Evolutionary conservation across 2,113 vertebrate genomes (phyloP), one percentile per base, ranked within the genome.

Genomic region (Nansenia antarctica): DNA sequence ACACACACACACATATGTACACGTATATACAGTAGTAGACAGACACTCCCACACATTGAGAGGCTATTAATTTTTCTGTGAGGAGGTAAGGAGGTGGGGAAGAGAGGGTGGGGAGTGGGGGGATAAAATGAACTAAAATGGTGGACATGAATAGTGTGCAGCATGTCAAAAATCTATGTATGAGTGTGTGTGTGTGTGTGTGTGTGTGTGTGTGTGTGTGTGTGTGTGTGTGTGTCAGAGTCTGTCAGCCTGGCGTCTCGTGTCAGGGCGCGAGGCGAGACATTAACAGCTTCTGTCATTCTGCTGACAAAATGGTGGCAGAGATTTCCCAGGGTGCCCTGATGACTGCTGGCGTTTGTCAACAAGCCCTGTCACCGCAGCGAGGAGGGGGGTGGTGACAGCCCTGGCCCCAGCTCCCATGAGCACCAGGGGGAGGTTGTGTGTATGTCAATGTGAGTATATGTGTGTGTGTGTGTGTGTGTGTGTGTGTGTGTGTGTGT

Each of bases 321-420:
- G 96, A 96, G 95, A 96, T 98, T 96, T 98, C 96, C 96, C 97
- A 96, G 94, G 97, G 95, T 96, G 94, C 96, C 81, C 93, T 95
- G 95, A 98, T 98, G 96, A 98, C 97, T 98, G 95, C 97, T 98
- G 97, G 96, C 96, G 95, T 99, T 99, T 98, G 96, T 99, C 96
- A 99, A 98, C 97, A 98, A 93, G 96, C 96, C 94, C 96, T 98
- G 97, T 98, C 97, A 98, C 87, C 65, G 91, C 92, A 71, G 94
- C 92, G 93, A 94, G 93, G 94, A 94, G 93, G 95, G 94, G 93
- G 91, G 91, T 94, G 92, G 94, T 98, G 96, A 97, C 96, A 98
- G 96, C 94, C 95, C 94, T 93, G 93, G 94, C 94, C 94, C 91
- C 93, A 85, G 91, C 92, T 98, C 96, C 95, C 96, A 93, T 93